These are phyloP conservation scores for Mormyrus iriodes DNA, from an alignment of 2,113 vertebrate genomes.

Conservation along the genomic window DNA sequence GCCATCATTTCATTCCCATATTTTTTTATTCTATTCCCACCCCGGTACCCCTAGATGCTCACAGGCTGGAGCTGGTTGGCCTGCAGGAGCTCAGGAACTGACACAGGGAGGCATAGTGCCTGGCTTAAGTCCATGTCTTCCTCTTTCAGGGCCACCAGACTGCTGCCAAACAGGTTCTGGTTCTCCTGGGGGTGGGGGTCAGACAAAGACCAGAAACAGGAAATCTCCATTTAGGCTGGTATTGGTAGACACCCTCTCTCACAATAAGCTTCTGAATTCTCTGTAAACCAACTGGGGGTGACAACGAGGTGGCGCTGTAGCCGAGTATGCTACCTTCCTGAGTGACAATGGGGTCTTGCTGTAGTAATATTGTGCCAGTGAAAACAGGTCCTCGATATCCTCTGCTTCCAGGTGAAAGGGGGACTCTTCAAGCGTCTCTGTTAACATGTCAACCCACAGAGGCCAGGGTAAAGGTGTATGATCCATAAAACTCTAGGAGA, in stretches of 20 bases:
- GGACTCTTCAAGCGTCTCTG: slow-evolving; percentile 80
- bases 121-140: slow-evolving; percentile 94
- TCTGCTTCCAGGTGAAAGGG: slow-evolving; percentile 79
- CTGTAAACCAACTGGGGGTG: not conserved
- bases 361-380: slow-evolving; percentile 92
- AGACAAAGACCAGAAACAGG: not conserved
- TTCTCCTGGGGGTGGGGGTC: slow-evolving; percentile 72
- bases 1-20: not conserved
- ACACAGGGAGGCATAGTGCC: slow-evolving; percentile 87
- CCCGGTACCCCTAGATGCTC: slow-evolving; percentile 29
- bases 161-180: slow-evolving; percentile 92
- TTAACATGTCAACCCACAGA: not conserved
- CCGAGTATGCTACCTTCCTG: slow-evolving; percentile 71
- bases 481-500: not conserved
- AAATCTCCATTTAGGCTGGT: not conserved
- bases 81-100: slow-evolving; percentile 94
- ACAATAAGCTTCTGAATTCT: not conserved
- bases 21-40: not conserved
- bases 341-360: slow-evolving; percentile 94
- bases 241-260: not conserved
- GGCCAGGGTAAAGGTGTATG: not conserved
- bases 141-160: slow-evolving; percentile 87
- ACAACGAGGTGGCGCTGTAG: not conserved
- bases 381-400: slow-evolving; percentile 92
- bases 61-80: slow-evolving; percentile 94